These are phyloP conservation scores for Urosaurus nigricauda DNA, from an alignment of 2,797 vertebrate genomes.

Conservation along the genomic window DNA sequence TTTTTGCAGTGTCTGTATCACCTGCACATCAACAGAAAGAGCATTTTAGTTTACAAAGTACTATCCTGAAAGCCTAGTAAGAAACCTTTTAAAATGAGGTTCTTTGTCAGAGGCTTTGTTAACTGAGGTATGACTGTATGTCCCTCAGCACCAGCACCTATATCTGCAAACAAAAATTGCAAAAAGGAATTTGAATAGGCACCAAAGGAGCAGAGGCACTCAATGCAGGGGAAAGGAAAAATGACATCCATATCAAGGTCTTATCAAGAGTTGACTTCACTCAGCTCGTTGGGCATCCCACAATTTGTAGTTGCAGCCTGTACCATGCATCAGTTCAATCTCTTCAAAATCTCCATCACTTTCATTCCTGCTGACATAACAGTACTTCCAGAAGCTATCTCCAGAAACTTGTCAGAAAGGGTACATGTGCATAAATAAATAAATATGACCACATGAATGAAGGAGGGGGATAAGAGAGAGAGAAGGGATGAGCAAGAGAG, in stretches of 20 bases:
- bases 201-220: background rate
- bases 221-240: background rate
- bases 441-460: no score
- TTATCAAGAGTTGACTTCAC: background rate
- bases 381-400: background rate
- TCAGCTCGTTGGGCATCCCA: background rate
- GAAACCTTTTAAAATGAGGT: no score
- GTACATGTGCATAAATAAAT: background rate
- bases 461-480: background rate
- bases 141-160: no score
- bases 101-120: no score
- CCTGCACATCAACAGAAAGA: slow-evolving; percentile 76
- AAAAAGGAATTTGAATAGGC: background rate
- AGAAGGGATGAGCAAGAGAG: background rate
- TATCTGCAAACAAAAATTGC: background rate
- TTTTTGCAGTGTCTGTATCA: slow-evolving; percentile 91
- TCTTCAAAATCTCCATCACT: background rate
- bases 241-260: background rate
- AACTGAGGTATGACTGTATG: no score
- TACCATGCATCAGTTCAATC: background rate
- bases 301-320: background rate
- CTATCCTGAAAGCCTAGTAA: slow-evolving; percentile 10
- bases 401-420: background rate
- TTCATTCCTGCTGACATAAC: background rate
- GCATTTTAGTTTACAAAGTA: slow-evolving; percentile 41